These are phyloP conservation scores for Ceratoteleas bidentatus DNA, from an alignment of 1,140 invertebrate genomes.

Conservation along the genomic window DNA sequence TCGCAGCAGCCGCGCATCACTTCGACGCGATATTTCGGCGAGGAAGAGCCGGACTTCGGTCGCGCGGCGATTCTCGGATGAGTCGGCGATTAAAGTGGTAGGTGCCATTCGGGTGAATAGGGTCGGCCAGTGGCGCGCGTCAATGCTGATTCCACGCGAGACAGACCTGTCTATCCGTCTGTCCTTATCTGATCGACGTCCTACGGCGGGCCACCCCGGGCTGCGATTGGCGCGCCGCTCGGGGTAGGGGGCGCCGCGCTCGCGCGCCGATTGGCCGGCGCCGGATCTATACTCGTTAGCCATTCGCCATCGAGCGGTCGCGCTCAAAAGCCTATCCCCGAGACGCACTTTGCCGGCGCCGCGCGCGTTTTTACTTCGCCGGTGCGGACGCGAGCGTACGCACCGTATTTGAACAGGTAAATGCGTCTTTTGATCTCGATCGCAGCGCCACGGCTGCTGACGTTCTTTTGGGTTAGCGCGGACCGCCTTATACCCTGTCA, in stretches of 20 bases:
- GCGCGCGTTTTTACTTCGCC: constrained; percentile 48
- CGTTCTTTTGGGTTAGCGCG: too few relatives aligned
- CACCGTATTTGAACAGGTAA: too few relatives aligned
- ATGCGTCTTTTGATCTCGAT: too few relatives aligned
- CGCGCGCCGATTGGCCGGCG: constrained; percentile 66
- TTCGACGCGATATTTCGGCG: constrained; percentile 46
- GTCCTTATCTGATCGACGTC: constrained; percentile 73
- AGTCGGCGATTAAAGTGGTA: constrained; percentile 58
- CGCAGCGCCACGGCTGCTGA: too few relatives aligned
- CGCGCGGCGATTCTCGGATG: constrained; percentile 43
- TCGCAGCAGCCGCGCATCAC: not conserved
- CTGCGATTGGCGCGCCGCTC: constrained; percentile 67
- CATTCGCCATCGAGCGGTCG: constrained; percentile 72
- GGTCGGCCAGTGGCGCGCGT: constrained; percentile 63
- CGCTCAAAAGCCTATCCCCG: constrained; percentile 60
- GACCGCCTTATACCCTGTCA: too few relatives aligned
- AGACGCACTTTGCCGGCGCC: constrained; percentile 65
- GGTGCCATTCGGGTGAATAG: constrained; percentile 61
- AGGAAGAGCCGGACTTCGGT: constrained; percentile 31
- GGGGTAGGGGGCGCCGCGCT: constrained; percentile 62
- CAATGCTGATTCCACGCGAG: constrained; percentile 70
- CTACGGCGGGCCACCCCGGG: constrained; percentile 60
- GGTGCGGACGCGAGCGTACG: constrained; percentile 48
- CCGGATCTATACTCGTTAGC: constrained; percentile 73
- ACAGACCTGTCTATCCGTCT: constrained; percentile 69